Conservation (phyloP, 1,140 invertebrate genomes). For the Pseudoatta argentina region DNA sequence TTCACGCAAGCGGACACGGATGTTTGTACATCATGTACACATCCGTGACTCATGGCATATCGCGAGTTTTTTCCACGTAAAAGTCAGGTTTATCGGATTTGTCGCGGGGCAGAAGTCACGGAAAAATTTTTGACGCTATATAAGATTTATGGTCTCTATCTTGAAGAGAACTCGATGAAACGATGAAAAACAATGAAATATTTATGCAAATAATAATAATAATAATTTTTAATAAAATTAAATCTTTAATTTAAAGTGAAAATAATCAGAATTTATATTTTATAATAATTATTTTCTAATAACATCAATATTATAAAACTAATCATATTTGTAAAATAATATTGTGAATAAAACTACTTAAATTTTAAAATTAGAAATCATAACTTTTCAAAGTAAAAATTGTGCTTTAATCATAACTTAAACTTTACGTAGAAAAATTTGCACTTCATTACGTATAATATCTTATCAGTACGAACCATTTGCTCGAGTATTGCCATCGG, state of each 20-base stretch:
- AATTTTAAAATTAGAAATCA: not conserved
- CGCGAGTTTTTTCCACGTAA: not conserved
- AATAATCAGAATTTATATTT: not conserved
- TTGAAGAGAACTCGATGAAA: not conserved
- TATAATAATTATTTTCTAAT: not conserved
- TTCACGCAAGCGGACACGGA: not conserved
- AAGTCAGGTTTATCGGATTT: conserved; percentile 48
- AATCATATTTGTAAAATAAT: not conserved
- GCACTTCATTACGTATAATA: not conserved
- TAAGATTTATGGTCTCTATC: conserved; percentile 31
- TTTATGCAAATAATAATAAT: not conserved
- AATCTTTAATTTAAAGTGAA: not conserved
- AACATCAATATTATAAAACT: not conserved
- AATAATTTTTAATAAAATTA: not conserved
- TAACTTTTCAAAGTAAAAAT: not conserved
- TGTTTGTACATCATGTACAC: conserved; percentile 10
- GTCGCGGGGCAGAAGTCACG: conserved; percentile 26
- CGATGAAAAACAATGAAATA: not conserved
- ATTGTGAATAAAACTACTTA: not conserved
- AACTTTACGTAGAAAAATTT: conserved; percentile 26
- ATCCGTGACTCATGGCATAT: not conserved
- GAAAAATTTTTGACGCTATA: conserved; percentile 53
- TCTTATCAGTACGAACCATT: conserved; percentile 49
- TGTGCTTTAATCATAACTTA: not conserved
- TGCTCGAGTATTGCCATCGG: conserved; percentile 1